A percentile compares a stretch with the other conserved stretches of the same genome.
These are phyloP conservation scores for Seira musarum DNA, from an alignment of 2,888 invertebrate species.

Conservation along the genomic window DNA sequence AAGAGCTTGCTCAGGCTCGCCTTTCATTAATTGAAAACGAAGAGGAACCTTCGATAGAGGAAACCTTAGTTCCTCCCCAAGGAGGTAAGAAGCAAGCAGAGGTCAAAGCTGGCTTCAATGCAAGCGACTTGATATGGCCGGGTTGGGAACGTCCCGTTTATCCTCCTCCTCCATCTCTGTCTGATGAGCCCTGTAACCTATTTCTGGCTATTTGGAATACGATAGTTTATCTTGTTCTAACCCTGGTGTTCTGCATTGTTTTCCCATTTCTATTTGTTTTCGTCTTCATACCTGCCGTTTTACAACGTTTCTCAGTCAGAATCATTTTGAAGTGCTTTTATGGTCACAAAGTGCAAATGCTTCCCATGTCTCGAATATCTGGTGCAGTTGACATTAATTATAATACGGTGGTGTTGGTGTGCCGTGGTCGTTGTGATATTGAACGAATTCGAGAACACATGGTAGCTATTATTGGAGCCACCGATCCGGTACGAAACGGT, in stretches of 20 bases:
- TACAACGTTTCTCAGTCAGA: slow-evolving; percentile 26
- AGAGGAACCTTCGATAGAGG: not conserved
- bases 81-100: not conserved
- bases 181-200: not conserved
- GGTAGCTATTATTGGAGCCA: not conserved
- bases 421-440: slow-evolving; percentile 41
- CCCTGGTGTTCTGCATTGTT: slow-evolving; percentile 4
- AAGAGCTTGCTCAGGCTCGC: slow-evolving; percentile 20
- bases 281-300: not conserved
- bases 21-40: slow-evolving; percentile 39
- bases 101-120: not conserved
- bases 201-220: not conserved
- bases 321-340: slow-evolving; percentile 10
- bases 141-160: not conserved
- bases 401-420: slow-evolving; percentile 25
- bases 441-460: slow-evolving; percentile 28
- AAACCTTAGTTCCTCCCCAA: not conserved
- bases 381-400: slow-evolving; percentile 14
- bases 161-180: slow-evolving; percentile 2
- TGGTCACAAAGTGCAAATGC: not conserved
- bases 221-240: not conserved
- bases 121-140: slow-evolving; percentile 2
- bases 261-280: slow-evolving; percentile 2
- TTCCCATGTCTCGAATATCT: slow-evolving; percentile 23
- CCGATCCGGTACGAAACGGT: not conserved